A percentile compares a stretch with the other conserved stretches of the same genome.
Evolutionary conservation across 2,797 vertebrate genomes (phyloP).

Genomic region (Anguilla marmorata): DNA sequence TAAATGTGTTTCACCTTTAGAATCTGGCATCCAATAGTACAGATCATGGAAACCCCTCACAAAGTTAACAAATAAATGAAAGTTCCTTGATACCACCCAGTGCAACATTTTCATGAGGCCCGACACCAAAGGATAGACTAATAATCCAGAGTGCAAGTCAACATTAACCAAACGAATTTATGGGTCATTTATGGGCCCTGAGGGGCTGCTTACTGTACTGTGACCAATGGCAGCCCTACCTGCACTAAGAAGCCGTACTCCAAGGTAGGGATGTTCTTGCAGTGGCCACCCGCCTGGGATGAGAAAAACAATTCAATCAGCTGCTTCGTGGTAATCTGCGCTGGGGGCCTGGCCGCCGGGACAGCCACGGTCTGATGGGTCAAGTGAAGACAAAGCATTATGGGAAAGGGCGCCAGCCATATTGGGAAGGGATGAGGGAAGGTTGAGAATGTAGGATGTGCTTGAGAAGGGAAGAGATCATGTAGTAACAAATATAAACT

Average conservation of each 20-base stretch:
- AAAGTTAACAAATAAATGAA: background rate
- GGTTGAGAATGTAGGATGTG: slow-evolving; percentile 17
- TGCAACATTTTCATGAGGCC: background rate
- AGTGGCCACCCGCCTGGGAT: slow-evolving; percentile 94
- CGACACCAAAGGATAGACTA: background rate
- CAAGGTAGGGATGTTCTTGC: slow-evolving; percentile 97
- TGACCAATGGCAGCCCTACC: slow-evolving; percentile 67
- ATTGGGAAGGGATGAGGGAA: slow-evolving; percentile 50
- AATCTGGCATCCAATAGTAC: background rate
- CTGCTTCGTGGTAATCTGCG: slow-evolving; percentile 86
- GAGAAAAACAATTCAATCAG: slow-evolving; percentile 85
- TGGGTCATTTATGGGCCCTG: background rate
- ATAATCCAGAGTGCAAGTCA: background rate
- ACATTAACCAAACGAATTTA: background rate
- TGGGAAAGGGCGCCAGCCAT: slow-evolving; percentile 70
- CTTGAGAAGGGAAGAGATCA: slow-evolving; percentile 9
- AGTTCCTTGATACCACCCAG: background rate
- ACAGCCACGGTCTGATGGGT: slow-evolving; percentile 85
- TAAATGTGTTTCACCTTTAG: background rate
- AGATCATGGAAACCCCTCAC: background rate
- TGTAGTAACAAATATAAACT: background rate
- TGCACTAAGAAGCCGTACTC: slow-evolving; percentile 98
- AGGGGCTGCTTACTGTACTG: background rate
- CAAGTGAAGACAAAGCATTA: slow-evolving; percentile 83
- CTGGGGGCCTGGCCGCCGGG: slow-evolving; percentile 80